Conservation (phyloP, 2,888 invertebrate genomes). For the Aethes cnicana region DNA sequence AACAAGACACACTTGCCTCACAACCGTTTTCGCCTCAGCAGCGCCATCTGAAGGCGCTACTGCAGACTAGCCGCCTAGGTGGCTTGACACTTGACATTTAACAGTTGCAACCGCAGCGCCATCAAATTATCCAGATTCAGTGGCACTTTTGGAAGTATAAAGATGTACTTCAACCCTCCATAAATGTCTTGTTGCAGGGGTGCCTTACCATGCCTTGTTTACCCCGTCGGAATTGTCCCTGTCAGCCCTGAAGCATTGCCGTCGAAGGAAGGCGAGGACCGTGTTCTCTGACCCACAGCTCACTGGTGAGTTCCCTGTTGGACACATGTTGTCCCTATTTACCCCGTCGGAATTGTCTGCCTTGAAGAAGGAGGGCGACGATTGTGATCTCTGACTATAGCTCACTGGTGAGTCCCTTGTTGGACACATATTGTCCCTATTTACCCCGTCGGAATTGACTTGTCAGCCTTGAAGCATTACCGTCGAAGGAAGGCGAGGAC, state of each 20-base stretch:
- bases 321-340: slow-evolving; percentile 85
- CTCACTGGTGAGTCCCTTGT: slow-evolving; percentile 70
- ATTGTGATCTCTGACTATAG: slow-evolving; percentile 94
- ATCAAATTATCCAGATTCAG: too few relatives aligned
- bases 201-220: slow-evolving; percentile 86
- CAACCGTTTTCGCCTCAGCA: too few relatives aligned
- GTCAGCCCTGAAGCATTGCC: slow-evolving; percentile 94
- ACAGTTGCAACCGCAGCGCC: too few relatives aligned
- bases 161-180: neutral
- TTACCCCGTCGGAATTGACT: slow-evolving; percentile 95
- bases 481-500: slow-evolving; percentile 98
- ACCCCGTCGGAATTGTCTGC: slow-evolving; percentile 88
- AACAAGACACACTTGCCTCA: too few relatives aligned
- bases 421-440: slow-evolving; percentile 83
- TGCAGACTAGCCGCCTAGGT: too few relatives aligned
- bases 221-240: slow-evolving; percentile 86
- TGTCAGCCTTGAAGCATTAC: too few relatives aligned
- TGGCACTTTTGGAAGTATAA: too few relatives aligned
- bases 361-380: slow-evolving; percentile 95
- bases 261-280: slow-evolving; percentile 97
- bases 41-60: too few relatives aligned
- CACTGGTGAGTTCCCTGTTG: slow-evolving; percentile 59
- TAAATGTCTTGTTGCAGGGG: slow-evolving; percentile 58
- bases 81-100: too few relatives aligned
- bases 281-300: slow-evolving; percentile 92